phyloP scores from a whole-genome alignment of 1,140 invertebrate genomes.

The Ceratina australensis region DNA sequence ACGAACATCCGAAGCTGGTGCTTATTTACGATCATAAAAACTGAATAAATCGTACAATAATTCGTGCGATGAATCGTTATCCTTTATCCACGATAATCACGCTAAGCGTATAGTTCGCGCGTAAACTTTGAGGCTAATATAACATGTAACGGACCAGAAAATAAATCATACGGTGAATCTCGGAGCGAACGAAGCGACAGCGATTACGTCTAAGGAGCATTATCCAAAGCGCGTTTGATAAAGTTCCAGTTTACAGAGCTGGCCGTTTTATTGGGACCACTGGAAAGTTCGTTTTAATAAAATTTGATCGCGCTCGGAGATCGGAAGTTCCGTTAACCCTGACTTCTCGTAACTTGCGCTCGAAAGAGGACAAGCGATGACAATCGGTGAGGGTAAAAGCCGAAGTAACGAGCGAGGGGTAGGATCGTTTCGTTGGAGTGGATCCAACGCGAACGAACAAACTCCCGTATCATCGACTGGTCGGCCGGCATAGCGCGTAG shows the following conservation, averaged over 20 bases:
- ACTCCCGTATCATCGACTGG: constrained; percentile 3
- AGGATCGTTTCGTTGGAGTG: neutral
- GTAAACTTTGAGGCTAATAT: too few species aligned
- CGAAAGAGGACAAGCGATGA: neutral
- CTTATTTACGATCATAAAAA: too few species aligned
- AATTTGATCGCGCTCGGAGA: neutral
- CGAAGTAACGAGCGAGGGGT: constrained; percentile 22
- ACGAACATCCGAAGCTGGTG: too few species aligned
- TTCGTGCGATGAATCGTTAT: too few species aligned
- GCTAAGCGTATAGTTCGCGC: too few species aligned
- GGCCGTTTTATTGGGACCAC: neutral
- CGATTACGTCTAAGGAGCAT: too few species aligned
- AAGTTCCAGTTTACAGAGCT: neutral
- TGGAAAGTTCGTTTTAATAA: neutral
- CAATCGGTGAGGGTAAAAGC: neutral
- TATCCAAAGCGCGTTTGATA: neutral
- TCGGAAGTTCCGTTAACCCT: neutral
- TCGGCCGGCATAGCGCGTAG: constrained; percentile 8
- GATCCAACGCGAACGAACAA: constrained; percentile 23
- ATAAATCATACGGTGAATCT: too few species aligned
- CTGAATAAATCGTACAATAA: too few species aligned
- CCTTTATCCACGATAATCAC: too few species aligned
- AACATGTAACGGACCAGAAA: too few species aligned
- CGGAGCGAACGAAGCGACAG: too few species aligned
- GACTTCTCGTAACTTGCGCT: neutral